Evolutionary conservation across 2,113 vertebrate genomes (phyloP), one percentile per base, ranked within the genome.

Genomic region (Blennius ocellaris): DNA sequence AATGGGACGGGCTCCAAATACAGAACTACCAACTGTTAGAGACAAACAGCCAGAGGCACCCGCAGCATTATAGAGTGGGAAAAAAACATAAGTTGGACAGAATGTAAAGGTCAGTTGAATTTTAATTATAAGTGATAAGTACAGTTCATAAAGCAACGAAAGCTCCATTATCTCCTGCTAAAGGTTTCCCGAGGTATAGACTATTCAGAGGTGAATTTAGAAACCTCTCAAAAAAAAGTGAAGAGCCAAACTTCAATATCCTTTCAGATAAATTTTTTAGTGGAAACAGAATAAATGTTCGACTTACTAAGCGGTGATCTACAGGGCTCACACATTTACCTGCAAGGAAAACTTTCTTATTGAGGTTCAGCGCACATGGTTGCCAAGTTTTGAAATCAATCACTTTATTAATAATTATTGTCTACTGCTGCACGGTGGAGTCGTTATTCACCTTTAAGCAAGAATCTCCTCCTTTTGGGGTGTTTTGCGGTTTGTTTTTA

Each of bases 81-180:
- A 73, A 43, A 43, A 43, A 43, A 43, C 3, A 43, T 37, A 45
- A 38, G 21, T 30, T 30, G 21, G 21, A 30, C 21, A 30, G 43
- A 61, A 69, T 7, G 40, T 11, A 36, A 57, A 57, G 47, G 53
- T 5, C 1, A 76, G 58, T 50, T 39, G 14, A 63, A 44, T 53
- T 69, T 75, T 65, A 69, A 78, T 67, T 53, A 63, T 44, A 64
- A 58, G 43, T 51, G 64, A 63, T 59, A 44, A 59, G 7, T 11
- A 9, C 54, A 53, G 48, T 73, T 66, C 65, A 44, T 50, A 47
- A 78, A 76, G 68, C 50, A 66, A 52, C 37, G 5, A 57, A 16
- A 60, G 68, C 4, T 2, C 9, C 30, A 36, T 76, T 38, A 17
- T 55, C 59, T 60, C 8, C 12, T n/a, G 11, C 1, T 39, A 12